Evolutionary conservation across 2,113 vertebrate species (phyloP), one percentile per base, ranked within the genome.

Genomic region (Meriones unguiculatus): DNA sequence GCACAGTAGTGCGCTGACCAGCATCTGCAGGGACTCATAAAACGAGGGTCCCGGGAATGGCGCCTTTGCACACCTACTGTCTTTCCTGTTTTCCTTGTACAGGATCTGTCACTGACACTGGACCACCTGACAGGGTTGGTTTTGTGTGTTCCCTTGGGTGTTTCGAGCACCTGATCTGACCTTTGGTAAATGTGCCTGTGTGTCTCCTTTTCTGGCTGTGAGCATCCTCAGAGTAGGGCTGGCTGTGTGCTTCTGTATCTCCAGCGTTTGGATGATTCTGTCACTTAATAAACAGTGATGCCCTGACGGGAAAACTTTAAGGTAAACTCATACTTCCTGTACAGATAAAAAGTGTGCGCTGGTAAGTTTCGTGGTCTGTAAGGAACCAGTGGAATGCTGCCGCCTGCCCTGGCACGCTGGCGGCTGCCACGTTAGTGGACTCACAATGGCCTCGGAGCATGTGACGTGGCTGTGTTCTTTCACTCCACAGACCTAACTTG

Each of bases 11-110:
- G 72, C 0, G 25, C 28, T 10, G 18, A 20, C 38, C 2, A 1
- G 18, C 64, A 12, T 54, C 25, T 3, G 0, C 5, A 13, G 70
- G 50, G 15, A 15, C 3, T 35, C 41, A 6, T 30, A 35, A 59
- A 2, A 20, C 59, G 28, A 5, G 18, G 28, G 0, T 28, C 35
- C 73, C 62, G 0, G 78, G 13, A 35, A 0, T 7, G 17, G 13
- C 0, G 12, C 24, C 22, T 0, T 0, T 8, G 32, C 9, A 8
- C 0, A 1, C 50, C 64, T 4, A 0, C 2, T 9, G 41, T 7
- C 8, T 69, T 24, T 46, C 52, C 52, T 62, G 2, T 2, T 12
- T 30, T 41, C n/a, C 24, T 50, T 84, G 15, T 59, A 12, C 15
- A 32, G 87, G 64, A 22, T 28, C 73, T 4, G 3, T 35, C 14